phyloP scores from a whole-genome alignment of 2,888 invertebrate species.

The Agrenia bidenticulata region DNA sequence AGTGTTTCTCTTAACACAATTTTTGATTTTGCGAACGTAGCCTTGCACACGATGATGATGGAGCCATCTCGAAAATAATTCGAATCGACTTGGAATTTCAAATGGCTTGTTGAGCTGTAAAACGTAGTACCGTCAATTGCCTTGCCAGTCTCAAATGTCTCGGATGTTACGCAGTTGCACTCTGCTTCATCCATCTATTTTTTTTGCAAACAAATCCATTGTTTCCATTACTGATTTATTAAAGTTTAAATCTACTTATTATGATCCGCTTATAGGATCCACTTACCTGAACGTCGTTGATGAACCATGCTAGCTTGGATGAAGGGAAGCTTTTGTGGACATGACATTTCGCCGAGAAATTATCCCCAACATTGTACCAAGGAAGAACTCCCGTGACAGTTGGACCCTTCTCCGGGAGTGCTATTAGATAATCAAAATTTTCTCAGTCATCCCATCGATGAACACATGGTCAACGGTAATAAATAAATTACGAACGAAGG shows the following conservation, averaged over 20 bases:
- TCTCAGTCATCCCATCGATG: not conserved
- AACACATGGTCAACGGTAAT: too few species aligned
- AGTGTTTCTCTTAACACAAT: conserved; percentile 36
- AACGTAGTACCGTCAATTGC: conserved; percentile 48
- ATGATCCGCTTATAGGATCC: not conserved
- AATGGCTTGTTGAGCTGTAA: conserved; percentile 37
- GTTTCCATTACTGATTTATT: not conserved
- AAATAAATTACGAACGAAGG: too few species aligned
- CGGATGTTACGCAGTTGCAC: conserved; percentile 42
- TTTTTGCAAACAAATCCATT: conserved; percentile 30
- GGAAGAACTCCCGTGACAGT: conserved; percentile 43
- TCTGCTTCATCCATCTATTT: not conserved
- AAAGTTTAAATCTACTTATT: not conserved
- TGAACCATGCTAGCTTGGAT: conserved; percentile 45
- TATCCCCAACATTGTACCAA: conserved; percentile 52
- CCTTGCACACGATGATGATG: conserved; percentile 43
- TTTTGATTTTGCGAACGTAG: conserved; percentile 41
- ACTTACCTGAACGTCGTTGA: conserved; percentile 47
- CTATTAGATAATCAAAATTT: too few species aligned
- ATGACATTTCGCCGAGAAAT: conserved; percentile 46
- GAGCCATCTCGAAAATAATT: conserved; percentile 48
- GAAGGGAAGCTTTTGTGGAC: conserved; percentile 49
- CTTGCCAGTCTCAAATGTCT: conserved; percentile 41
- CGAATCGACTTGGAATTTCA: conserved; percentile 47
- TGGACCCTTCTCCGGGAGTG: conserved; percentile 47